Evolutionary conservation across 2,888 invertebrate genomes (phyloP).

Genomic region (Cecidostiba fungosa): DNA sequence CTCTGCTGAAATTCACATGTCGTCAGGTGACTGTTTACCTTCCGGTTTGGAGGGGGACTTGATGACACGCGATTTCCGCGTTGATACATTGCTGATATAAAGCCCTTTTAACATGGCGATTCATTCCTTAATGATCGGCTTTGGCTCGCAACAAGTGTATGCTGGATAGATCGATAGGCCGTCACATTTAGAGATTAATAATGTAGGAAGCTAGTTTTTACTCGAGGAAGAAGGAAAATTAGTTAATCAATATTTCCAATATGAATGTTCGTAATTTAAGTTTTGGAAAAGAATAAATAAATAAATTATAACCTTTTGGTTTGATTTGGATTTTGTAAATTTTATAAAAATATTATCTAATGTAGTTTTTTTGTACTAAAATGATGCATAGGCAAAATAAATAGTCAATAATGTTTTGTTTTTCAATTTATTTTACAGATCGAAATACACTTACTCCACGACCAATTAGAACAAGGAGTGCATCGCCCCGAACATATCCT

Average conservation of each 20-base stretch:
- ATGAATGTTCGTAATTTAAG: neutral
- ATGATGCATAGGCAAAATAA: neutral
- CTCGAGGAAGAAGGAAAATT: neutral
- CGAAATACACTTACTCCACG: slow-evolving; percentile 76
- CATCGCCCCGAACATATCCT: slow-evolving; percentile 82
- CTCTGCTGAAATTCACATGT: neutral
- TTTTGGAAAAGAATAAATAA: neutral
- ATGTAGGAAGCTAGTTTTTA: neutral
- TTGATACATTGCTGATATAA: slow-evolving; percentile 11
- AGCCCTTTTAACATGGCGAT: slow-evolving; percentile 21
- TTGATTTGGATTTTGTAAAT: neutral
- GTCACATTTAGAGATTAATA: slow-evolving; percentile 25
- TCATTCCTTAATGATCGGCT: slow-evolving; percentile 20
- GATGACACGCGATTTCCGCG: slow-evolving; percentile 34
- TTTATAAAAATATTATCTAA: neutral
- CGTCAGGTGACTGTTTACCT: slow-evolving; percentile 14
- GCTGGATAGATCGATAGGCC: slow-evolving; percentile 28
- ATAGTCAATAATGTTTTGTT: neutral
- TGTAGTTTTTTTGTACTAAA: neutral
- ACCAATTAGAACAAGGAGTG: slow-evolving; percentile 83
- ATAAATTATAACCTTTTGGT: too few relatives aligned
- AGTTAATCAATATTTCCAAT: neutral
- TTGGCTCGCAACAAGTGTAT: neutral
- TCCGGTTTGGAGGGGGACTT: neutral
- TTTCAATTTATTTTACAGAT: slow-evolving; percentile 64